phyloP scores from a whole-genome alignment of 2,797 vertebrate genomes.

The Prunella strophiata region DNA sequence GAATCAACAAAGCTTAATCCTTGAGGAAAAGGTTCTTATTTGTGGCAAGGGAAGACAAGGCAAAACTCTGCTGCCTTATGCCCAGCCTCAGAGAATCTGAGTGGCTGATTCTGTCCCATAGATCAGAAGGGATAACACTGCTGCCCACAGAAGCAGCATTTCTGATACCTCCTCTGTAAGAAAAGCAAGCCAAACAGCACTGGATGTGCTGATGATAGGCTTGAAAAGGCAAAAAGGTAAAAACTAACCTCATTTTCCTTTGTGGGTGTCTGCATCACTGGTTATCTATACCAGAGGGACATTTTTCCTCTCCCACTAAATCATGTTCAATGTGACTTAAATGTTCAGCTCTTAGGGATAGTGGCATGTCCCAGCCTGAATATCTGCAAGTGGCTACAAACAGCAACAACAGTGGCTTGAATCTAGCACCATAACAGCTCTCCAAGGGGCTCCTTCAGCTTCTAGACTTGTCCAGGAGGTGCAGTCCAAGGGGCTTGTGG shows the following conservation, averaged over 20 bases:
- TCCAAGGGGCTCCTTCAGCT: neutral
- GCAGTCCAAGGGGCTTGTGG: neutral
- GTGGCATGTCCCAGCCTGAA: neutral
- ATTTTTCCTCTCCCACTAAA: neutral
- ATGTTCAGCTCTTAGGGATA: neutral
- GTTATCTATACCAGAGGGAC: neutral
- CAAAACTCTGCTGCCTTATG: neutral
- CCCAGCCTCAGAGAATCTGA: neutral
- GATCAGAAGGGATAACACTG: neutral
- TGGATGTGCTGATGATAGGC: neutral
- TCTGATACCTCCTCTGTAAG: neutral
- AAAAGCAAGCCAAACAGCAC: neutral
- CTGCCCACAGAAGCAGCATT: neutral
- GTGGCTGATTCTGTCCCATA: neutral
- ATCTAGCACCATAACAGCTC: accelerated
- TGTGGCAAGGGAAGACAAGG: neutral
- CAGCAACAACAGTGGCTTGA: neutral
- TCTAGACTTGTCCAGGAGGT: neutral
- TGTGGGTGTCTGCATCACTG: neutral
- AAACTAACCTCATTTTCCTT: neutral
- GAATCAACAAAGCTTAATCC: constrained; percentile 9
- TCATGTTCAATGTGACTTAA: neutral
- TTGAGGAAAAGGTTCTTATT: constrained; percentile 1
- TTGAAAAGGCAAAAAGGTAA: neutral
- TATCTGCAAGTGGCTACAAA: neutral